Evolutionary conservation across 2,888 invertebrate species (phyloP), one percentile per base, ranked within the genome.

Genomic region (Cyclophora albipunctata): DNA sequence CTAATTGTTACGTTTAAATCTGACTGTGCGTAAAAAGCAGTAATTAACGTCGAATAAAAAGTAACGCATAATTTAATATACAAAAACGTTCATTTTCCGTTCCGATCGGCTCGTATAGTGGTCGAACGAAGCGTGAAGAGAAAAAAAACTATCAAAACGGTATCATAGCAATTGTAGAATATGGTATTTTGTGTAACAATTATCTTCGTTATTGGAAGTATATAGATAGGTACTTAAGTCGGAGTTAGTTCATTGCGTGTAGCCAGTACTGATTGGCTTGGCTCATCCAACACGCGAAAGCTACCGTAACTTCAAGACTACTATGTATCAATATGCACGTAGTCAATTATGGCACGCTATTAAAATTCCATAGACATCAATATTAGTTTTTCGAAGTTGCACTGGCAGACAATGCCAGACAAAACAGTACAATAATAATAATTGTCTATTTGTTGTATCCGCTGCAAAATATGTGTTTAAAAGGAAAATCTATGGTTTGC

Each of bases 161-260:
- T 57, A 61, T 58, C 57, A 56, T 55, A 50, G 47, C 42, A 49
- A 40, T 46, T 46, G 45, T 47, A 52, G 54, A 58, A 67, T 64
- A 60, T 59, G 57, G 45, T 43, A 60, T 60, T 69, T 67, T 64
- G 68, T 61, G 69, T 65, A 68, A 69, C 66, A 57, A 69, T 67
- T 65, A 67, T 57, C 51, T 37, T 45, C 51, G 56, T 65, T 54
- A 63, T 62, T 55, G 54, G 60, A 63, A 59, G 58, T 59, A 40
- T 5, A 5, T 5, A 37, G 37, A 37, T 5, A 5, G 54, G 51
- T 59, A 57, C 55, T 62, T 49, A 51, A 55, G 56, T 54, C 57
- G 59, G 64, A 60, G 57, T 59, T 64, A 57, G 51, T 50, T 56
- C 53, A 64, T 69, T 69, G 55, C 53, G 55, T 52, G 47, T 20